Evolutionary conservation across 2,888 invertebrate species (phyloP).

Genomic region (Halictus ligatus): DNA sequence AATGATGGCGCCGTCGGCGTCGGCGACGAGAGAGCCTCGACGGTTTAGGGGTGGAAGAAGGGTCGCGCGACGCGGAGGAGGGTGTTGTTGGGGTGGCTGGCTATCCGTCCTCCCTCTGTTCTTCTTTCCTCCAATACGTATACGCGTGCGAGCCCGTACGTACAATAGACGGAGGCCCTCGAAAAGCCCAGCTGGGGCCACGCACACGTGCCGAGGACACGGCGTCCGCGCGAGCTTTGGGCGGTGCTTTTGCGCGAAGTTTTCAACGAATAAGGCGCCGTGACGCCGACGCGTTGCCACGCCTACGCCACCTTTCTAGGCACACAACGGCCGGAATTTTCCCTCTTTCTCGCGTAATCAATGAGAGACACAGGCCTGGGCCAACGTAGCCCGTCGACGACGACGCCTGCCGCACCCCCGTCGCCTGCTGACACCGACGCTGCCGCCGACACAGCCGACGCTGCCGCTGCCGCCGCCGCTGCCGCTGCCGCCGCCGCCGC

Average conservation of each 20-base stretch:
- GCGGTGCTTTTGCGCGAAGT: slow-evolving; percentile 81
- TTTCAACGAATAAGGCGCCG: slow-evolving; percentile 84
- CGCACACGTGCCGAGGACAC: slow-evolving; percentile 66
- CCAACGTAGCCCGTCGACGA: slow-evolving; percentile 64
- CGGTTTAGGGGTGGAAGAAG: slow-evolving; percentile 53
- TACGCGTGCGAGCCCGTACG: slow-evolving; percentile 47
- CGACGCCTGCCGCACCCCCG: slow-evolving; percentile 62
- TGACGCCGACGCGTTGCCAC: slow-evolving; percentile 82
- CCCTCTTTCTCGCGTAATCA: slow-evolving; percentile 84
- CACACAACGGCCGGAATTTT: slow-evolving; percentile 77
- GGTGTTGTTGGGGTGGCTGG: slow-evolving; percentile 43
- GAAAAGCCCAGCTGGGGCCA: slow-evolving; percentile 62
- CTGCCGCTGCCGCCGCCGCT: slow-evolving; percentile 50
- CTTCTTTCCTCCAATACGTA: slow-evolving; percentile 66
- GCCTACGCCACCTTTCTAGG: slow-evolving; percentile 82
- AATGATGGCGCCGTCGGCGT: slow-evolving; percentile 74
- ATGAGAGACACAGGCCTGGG: slow-evolving; percentile 78
- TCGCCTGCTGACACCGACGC: slow-evolving; percentile 56
- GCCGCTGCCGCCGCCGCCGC: slow-evolving; percentile 51
- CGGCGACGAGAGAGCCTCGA: slow-evolving; percentile 60
- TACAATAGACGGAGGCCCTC: slow-evolving; percentile 62
- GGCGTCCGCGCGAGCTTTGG: slow-evolving; percentile 67
- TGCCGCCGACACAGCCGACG: slow-evolving; percentile 55
- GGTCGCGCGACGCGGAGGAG: slow-evolving; percentile 37
- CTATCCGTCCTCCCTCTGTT: slow-evolving; percentile 61